Evolutionary conservation across 1,140 invertebrate species (phyloP).

Genomic region (Habropoda laboriosa): DNA sequence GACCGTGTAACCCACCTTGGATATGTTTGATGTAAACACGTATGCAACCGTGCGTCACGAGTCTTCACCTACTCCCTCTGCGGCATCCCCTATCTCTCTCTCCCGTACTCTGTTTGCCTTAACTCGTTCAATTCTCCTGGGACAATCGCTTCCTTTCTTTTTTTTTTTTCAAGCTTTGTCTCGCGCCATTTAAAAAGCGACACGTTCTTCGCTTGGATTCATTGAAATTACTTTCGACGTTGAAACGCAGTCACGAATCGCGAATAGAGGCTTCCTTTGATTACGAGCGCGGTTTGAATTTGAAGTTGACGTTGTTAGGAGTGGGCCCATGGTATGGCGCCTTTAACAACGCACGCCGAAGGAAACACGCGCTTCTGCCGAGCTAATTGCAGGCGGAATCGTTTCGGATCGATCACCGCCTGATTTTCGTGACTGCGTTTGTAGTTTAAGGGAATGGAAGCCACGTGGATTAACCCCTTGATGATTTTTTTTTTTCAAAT

Average conservation of each 20-base stretch:
- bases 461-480: too few relatives aligned
- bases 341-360: too few relatives aligned
- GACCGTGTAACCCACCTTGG: slow-evolving; percentile 34
- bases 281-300: background rate
- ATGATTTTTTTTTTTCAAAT: too few relatives aligned
- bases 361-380: too few relatives aligned
- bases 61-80: background rate
- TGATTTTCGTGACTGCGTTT: background rate
- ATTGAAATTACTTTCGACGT: slow-evolving; percentile 24
- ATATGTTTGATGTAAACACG: slow-evolving; percentile 58
- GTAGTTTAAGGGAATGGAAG: background rate
- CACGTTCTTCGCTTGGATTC: background rate
- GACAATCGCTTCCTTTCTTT: too few relatives aligned
- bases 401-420: too few relatives aligned
- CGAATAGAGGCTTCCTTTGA: background rate
- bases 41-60: slow-evolving; percentile 16
- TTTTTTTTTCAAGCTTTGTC: too few relatives aligned
- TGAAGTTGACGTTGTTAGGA: background rate
- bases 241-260: background rate
- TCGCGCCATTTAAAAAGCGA: background rate
- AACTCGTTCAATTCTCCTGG: background rate
- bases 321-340: too few relatives aligned
- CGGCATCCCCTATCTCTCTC: background rate
- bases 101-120: background rate
- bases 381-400: too few relatives aligned